Evolutionary conservation across 2,797 vertebrate genomes (phyloP), one percentile per base, ranked within the genome.

Genomic region (Eleutherodactylus coqui): DNA sequence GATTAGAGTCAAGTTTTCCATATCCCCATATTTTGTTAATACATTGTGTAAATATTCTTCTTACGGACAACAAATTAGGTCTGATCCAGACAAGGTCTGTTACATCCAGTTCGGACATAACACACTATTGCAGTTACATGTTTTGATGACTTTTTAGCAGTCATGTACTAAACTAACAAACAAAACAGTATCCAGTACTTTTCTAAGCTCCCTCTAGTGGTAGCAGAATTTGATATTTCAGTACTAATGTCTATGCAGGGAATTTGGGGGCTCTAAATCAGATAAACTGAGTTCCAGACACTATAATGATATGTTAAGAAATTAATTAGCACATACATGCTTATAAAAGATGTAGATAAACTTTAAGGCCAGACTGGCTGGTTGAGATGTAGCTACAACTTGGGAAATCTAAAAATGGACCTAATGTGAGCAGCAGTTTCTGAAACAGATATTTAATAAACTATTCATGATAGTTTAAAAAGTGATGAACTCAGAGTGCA

Each of bases 381-480:
- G 19, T 8, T 36, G 5, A 76, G 17, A 34, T 77, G 29, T 19
- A 55, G 29, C 49, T 78, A 27, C n/a, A 13, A 17, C 64, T 64
- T 32, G 43, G 17, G 14, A 62, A 83, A 53, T 1, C 47, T 60
- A 75, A n/a, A 75, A 34, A 41, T 62, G 21, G 32, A 45, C 17
- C 16, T 38, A 62, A 60, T 36, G 9, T 49, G 55, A 60, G 21
- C 9, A 0, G 62, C 67, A 49, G 0, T 43, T 19, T 83, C 43
- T 10, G 2, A 38, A n/a, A 21, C 32, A 73, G 24, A 47, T 60
- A 87, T 53, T 60, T 49, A 19, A 4, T 69, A 41, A 72, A 53
- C 16, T 49, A 80, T 86, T 85, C 19, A 0, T 51, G 41, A 38
- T n/a, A 19, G 5, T 38, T 86, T 10, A n/a, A 5, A 67, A 51